phyloP scores from a whole-genome alignment of 2,113 vertebrate genomes.

The Nanorana parkeri region DNA sequence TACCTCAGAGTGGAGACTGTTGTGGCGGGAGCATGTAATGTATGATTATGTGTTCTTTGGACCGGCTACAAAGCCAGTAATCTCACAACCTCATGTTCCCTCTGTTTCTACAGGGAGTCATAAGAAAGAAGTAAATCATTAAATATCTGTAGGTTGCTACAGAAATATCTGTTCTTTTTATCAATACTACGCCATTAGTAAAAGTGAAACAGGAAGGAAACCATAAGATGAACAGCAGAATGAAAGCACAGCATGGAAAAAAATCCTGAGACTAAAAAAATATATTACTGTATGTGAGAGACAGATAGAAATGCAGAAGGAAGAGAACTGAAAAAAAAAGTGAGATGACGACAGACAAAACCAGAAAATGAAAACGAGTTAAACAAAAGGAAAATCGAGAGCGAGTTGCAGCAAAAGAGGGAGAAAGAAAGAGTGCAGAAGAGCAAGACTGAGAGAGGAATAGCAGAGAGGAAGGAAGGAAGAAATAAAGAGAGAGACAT shows the following conservation, averaged over 20 bases:
- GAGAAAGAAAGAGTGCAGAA: too few species aligned
- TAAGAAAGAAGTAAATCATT: background rate
- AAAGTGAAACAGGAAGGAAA: background rate
- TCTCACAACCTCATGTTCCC: background rate
- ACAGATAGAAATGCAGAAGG: too few species aligned
- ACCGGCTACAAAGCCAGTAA: background rate
- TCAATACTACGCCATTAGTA: background rate
- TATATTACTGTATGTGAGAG: background rate
- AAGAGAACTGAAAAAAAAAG: too few species aligned
- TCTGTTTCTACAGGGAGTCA: background rate
- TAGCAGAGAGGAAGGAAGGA: too few species aligned
- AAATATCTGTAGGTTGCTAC: background rate
- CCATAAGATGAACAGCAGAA: too few species aligned
- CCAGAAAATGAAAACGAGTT: too few species aligned
- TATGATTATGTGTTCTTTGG: constrained; percentile 11
- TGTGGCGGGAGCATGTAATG: constrained; percentile 21
- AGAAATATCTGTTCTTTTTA: constrained; percentile 3
- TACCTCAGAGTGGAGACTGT: background rate
- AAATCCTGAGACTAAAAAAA: background rate
- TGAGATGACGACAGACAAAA: too few species aligned
- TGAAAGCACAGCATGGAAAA: too few species aligned
- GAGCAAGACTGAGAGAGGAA: too few species aligned
- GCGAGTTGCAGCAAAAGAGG: too few species aligned
- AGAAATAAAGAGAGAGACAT: too few species aligned
- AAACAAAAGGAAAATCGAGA: too few species aligned